Evolutionary conservation across 2,113 vertebrate species (phyloP).

Genomic region (Lynx canadensis): DNA sequence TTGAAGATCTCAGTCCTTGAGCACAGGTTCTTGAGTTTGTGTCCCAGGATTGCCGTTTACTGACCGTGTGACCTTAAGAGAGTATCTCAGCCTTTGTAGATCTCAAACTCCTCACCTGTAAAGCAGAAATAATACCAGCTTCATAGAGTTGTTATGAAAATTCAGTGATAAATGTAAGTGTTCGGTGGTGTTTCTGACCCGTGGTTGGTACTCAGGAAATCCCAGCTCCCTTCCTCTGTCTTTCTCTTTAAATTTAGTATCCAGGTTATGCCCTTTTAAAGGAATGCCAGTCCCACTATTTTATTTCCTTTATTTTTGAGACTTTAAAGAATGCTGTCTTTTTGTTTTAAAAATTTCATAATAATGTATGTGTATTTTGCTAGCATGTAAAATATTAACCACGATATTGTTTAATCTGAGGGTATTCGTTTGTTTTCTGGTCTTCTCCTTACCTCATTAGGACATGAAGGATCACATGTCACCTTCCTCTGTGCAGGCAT

Average conservation of each 20-base stretch:
- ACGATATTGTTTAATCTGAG: conserved; percentile 3
- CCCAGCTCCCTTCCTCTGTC: background rate
- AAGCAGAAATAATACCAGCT: background rate
- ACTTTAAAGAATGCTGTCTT: background rate
- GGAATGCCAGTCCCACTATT: background rate
- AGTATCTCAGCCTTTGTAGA: background rate
- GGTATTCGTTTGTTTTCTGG: conserved; percentile 50
- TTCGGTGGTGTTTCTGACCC: background rate
- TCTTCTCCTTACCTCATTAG: conserved; percentile 82
- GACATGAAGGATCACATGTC: conserved; percentile 99
- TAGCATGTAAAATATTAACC: background rate
- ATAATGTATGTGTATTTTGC: background rate
- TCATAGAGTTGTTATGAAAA: background rate
- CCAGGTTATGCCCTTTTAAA: background rate
- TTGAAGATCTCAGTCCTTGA: background rate
- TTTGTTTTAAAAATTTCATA: background rate
- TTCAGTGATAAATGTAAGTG: background rate
- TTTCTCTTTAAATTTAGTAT: background rate
- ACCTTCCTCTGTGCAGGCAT: conserved; percentile 88
- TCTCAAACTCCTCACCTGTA: background rate
- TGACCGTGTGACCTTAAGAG: background rate
- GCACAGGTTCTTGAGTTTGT: background rate
- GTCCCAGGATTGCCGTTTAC: background rate
- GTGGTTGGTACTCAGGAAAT: background rate
- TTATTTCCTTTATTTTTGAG: conserved; percentile 32